Evolutionary conservation across 2,113 vertebrate species (phyloP).

Genomic region (Neolamprologus sp.): DNA sequence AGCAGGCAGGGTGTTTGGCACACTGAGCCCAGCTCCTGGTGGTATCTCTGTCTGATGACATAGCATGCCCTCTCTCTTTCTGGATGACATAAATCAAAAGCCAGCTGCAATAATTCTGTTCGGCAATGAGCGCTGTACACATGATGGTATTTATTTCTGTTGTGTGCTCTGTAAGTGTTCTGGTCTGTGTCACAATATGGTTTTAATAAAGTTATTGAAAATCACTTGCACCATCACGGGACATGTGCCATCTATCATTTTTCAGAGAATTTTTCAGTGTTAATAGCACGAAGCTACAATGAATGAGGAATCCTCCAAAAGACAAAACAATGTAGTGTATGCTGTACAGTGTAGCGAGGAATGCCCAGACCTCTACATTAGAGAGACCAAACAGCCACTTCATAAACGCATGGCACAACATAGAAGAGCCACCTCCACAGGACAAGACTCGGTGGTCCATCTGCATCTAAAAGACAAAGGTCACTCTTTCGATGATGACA

Average conservation of each 20-base stretch:
- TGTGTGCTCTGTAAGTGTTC: slow-evolving; percentile 70
- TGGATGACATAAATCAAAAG: slow-evolving; percentile 64
- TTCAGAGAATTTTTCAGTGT: neutral
- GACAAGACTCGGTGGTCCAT: fast-evolving
- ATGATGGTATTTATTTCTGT: slow-evolving; percentile 76
- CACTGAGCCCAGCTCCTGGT: slow-evolving; percentile 44
- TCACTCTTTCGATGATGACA: fast-evolving
- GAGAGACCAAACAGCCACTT: neutral
- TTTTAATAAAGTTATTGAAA: slow-evolving; percentile 75
- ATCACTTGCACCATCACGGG: neutral
- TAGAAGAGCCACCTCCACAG: neutral
- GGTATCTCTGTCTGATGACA: slow-evolving; percentile 59
- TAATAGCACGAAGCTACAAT: neutral
- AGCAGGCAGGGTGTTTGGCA: slow-evolving; percentile 43
- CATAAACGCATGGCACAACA: neutral
- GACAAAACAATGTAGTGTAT: fast-evolving
- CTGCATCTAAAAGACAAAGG: neutral
- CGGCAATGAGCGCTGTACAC: slow-evolving; percentile 69
- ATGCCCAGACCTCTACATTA: neutral
- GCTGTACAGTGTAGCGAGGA: fast-evolving
- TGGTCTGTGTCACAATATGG: slow-evolving; percentile 71
- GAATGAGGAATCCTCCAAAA: neutral
- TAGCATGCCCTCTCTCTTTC: slow-evolving; percentile 68
- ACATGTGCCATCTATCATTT: neutral
- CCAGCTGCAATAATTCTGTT: slow-evolving; percentile 72